A percentile compares a stretch with the other conserved stretches of the same genome.
phyloP scores from a whole-genome alignment of 2,888 invertebrate genomes.

The Ormyrus labotus region DNA sequence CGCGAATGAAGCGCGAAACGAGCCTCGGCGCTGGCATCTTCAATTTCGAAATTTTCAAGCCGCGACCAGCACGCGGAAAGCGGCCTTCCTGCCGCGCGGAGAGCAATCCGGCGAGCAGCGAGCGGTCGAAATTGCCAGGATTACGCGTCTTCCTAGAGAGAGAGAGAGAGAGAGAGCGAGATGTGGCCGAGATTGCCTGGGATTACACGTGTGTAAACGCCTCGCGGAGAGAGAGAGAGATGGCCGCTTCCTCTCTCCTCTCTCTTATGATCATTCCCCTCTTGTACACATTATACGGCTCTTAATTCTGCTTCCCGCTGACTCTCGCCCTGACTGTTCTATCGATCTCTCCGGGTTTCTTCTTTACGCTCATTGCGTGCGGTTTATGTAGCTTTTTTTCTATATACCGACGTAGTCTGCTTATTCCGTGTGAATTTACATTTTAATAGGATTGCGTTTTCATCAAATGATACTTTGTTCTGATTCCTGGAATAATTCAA shows the following conservation, averaged over 20 bases:
- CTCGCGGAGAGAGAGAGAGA: neutral
- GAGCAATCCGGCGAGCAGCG: conserved; percentile 42
- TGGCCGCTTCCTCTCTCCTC: conserved; percentile 11
- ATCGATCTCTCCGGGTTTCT: conserved; percentile 24
- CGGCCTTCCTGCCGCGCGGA: neutral
- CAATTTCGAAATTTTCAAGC: conserved; percentile 47
- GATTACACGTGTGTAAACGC: conserved; percentile 69
- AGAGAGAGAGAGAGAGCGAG: conserved; percentile 11
- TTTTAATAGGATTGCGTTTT: neutral
- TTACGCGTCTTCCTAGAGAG: conserved; percentile 47
- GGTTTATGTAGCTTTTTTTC: neutral
- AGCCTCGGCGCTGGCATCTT: conserved; percentile 16
- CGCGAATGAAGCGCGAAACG: neutral
- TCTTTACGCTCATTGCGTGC: conserved; percentile 1
- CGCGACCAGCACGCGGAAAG: conserved; percentile 3
- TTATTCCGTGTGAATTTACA: neutral
- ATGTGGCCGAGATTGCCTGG: conserved; percentile 72
- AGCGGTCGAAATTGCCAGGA: conserved; percentile 58
- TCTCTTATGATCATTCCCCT: conserved; percentile 36
- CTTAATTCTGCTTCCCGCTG: neutral
- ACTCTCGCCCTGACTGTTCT: neutral
- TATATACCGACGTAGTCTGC: no score
- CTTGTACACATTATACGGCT: conserved; percentile 5
- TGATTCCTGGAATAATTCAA: neutral
- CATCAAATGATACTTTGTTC: neutral